Conservation (phyloP, 2,888 invertebrate species). For the Hoplodrina blanda region DNA sequence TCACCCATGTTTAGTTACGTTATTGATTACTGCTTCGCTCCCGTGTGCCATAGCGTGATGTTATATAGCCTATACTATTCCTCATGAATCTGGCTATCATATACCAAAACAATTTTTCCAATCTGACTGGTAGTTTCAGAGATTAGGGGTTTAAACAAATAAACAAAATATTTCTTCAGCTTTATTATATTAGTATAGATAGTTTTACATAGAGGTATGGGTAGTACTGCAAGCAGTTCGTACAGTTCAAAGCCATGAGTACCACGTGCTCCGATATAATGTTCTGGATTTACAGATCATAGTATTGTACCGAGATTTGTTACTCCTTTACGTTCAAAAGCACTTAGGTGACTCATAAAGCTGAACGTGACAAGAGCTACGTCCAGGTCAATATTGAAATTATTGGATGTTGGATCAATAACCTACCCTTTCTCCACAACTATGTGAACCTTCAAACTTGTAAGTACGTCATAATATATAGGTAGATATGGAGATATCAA, state of each 20-base stretch:
- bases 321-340: slow-evolving; percentile 41
- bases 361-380: slow-evolving; percentile 41
- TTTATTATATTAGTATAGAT: not conserved
- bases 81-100: too few relatives aligned
- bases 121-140: too few relatives aligned
- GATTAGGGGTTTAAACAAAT: too few relatives aligned
- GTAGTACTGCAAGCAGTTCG: slow-evolving; percentile 3
- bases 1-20: too few relatives aligned
- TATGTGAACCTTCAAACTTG: slow-evolving; percentile 15
- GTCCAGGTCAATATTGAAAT: slow-evolving; percentile 44
- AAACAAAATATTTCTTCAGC: too few relatives aligned
- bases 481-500: not conserved
- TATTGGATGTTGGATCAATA: slow-evolving; percentile 43
- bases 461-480: slow-evolving; percentile 2
- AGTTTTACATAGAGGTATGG: not conserved
- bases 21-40: too few relatives aligned
- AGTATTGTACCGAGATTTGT: slow-evolving; percentile 51
- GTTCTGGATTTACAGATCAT: slow-evolving; percentile 50
- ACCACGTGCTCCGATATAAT: slow-evolving; percentile 46
- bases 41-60: too few relatives aligned
- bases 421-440: slow-evolving; percentile 29
- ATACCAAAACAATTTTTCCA: too few relatives aligned
- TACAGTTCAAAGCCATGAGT: slow-evolving; percentile 40
- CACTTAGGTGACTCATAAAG: slow-evolving; percentile 54
- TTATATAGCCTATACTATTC: too few relatives aligned